These are phyloP conservation scores for Aradus depressus DNA, from an alignment of 2,888 invertebrate species.

Conservation along the genomic window DNA sequence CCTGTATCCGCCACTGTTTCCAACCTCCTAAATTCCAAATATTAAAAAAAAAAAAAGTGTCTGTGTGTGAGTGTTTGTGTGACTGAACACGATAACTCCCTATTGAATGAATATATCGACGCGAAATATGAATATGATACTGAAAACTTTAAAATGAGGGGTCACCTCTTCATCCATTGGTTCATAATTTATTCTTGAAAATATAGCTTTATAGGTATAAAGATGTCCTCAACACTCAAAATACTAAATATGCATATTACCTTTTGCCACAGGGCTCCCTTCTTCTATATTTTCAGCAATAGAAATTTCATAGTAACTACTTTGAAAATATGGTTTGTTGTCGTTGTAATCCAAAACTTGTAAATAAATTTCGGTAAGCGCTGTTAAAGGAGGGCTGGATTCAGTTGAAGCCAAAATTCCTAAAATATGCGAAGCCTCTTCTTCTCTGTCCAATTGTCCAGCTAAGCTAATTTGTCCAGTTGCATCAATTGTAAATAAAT, in stretches of 20 bases:
- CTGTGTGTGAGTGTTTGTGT: too few relatives aligned
- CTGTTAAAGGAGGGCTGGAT: slow-evolving; percentile 58
- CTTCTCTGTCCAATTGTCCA: slow-evolving; percentile 65
- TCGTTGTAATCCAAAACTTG: slow-evolving; percentile 85
- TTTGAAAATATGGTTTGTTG: slow-evolving; percentile 77
- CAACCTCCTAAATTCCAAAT: too few relatives aligned
- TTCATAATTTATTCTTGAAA: too few relatives aligned
- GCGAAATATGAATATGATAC: too few relatives aligned
- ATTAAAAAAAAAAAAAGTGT: too few relatives aligned
- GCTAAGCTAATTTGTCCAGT: slow-evolving; percentile 63
- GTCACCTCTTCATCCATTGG: too few relatives aligned
- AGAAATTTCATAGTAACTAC: slow-evolving; percentile 61
- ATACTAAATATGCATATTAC: slow-evolving; percentile 37
- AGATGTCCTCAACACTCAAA: too few relatives aligned
- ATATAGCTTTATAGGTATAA: too few relatives aligned
- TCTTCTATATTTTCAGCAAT: slow-evolving; percentile 76
- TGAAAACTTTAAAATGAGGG: too few relatives aligned
- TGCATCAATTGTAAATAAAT: slow-evolving; percentile 58
- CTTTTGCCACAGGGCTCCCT: slow-evolving; percentile 61
- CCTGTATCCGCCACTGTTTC: too few relatives aligned
- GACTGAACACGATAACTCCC: too few relatives aligned
- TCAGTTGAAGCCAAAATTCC: slow-evolving; percentile 60
- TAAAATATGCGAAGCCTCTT: slow-evolving; percentile 54
- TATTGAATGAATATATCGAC: too few relatives aligned
- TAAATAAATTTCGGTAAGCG: slow-evolving; percentile 57